These are phyloP conservation scores for Drosophila elegans DNA, from an alignment of 1,140 invertebrate genomes.

Conservation along the genomic window DNA sequence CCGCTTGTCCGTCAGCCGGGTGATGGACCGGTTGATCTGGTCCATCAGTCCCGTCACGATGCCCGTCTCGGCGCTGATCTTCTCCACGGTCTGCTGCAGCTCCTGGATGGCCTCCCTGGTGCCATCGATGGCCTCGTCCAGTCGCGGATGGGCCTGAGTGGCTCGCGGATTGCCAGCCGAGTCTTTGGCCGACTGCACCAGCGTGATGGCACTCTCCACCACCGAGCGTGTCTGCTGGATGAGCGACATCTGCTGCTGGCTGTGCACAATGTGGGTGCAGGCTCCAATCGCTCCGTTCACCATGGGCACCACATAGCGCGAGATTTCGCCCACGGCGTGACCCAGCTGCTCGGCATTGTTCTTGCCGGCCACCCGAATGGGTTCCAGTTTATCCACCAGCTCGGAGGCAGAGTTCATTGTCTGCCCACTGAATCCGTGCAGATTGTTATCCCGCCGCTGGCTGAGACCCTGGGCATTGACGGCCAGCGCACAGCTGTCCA, in stretches of 20 bases:
- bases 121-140: constrained; percentile 93
- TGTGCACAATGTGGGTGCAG: constrained; percentile 95
- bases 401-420: constrained; percentile 91
- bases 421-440: constrained; percentile 93
- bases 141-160: constrained; percentile 90
- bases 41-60: constrained; percentile 95
- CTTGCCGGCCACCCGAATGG: constrained; percentile 92
- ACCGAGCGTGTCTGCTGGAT: constrained; percentile 98
- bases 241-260: constrained; percentile 94
- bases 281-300: constrained; percentile 93
- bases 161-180: constrained; percentile 96
- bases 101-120: constrained; percentile 93
- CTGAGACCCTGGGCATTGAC: constrained; percentile 93
- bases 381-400: constrained; percentile 92
- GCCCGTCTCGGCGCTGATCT: constrained; percentile 94
- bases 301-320: constrained; percentile 92
- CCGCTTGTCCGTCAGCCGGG: constrained; percentile 90
- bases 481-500: constrained; percentile 95
- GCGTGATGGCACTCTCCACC: constrained; percentile 94
- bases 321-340: constrained; percentile 93
- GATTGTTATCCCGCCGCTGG: constrained; percentile 90
- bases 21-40: constrained; percentile 94
- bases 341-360: constrained; percentile 97
- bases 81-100: constrained; percentile 92
- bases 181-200: constrained; percentile 94